phyloP scores from a whole-genome alignment of 2,888 invertebrate species.

The Lordiphosa andalusiaca region DNA sequence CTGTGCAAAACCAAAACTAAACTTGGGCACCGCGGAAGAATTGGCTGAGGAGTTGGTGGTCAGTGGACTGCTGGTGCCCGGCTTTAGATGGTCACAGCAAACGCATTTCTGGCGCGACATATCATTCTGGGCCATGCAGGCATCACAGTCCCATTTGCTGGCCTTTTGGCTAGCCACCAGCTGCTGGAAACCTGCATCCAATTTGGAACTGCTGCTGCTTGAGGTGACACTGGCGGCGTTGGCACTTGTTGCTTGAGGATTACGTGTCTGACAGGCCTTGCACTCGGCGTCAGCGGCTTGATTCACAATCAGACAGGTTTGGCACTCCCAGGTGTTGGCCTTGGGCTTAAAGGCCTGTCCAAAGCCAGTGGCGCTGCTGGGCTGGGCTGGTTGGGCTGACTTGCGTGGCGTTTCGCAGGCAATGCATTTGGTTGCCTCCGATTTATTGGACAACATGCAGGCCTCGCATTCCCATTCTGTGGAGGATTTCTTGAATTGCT shows the following conservation, averaged over 20 bases:
- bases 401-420: constrained; percentile 82
- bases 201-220: constrained; percentile 23
- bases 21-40: constrained; percentile 57
- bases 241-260: constrained; percentile 67
- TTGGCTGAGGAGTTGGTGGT: not conserved
- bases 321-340: constrained; percentile 83
- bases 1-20: constrained; percentile 76
- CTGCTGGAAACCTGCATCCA: constrained; percentile 78
- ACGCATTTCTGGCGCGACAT: constrained; percentile 81
- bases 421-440: constrained; percentile 80
- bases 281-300: constrained; percentile 80
- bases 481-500: constrained; percentile 82
- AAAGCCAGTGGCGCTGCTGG: constrained; percentile 50
- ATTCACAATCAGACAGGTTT: constrained; percentile 83
- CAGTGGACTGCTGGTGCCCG: constrained; percentile 70
- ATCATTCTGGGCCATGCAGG: constrained; percentile 84
- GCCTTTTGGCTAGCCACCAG: constrained; percentile 75
- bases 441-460: constrained; percentile 84
- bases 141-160: constrained; percentile 83
- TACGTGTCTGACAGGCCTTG: constrained; percentile 82
- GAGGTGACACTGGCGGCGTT: not conserved
- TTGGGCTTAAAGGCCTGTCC: constrained; percentile 82
- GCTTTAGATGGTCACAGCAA: constrained; percentile 83
- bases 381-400: not conserved
- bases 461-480: constrained; percentile 85